Base-by-base conservation (phyloP, 2,113 vertebrate genomes). In the Meriones unguiculatus region DNA sequence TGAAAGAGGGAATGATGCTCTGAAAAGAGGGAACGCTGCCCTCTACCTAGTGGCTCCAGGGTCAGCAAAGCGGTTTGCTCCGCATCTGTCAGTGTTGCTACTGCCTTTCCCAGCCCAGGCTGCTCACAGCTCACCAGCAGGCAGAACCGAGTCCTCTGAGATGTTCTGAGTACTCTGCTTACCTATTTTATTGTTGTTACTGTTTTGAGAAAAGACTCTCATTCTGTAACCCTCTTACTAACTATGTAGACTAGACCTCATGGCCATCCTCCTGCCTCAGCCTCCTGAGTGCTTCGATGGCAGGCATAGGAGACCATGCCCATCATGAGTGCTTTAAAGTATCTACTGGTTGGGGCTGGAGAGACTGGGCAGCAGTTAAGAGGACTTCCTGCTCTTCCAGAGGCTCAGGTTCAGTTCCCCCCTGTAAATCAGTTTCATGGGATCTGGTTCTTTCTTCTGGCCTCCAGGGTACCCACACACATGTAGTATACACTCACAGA, bases 121-220 rank as follows among this genome's bases (percentile, higher is more conserved):
- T 2, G 17, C n/a, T 6, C 13, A 4, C 0, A 24, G 17, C 1
- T 12, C 30, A 0, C 30, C 0, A 0, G 35, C 64, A 2, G 3
- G 22, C 9, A 0, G 15, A 1, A 28, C 15, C 67, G 15, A 22
- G 24, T 28, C 25, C 80, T 8, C 25, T 52, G 46, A 46, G 5
- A 5, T 13, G 13, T 4, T 0, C 0, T 0, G 30, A 2, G 3
- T 1, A 20, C 64, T 57, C 46, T 5, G 46, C 46, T 46, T 46
- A 46, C 46, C 46, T 18, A 17, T 13, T 50, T 22, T 32, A 12
- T 5, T 62, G 35, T 20, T 86, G 28, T 35, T 65, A 41, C 10
- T 22, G 1, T 28, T 57, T 41, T 89, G 52, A 89, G 87, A 30
- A 8, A 73, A 14, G 35, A 24, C 6, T 72, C 38, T 50, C n/a